A percentile compares a stretch with the other conserved stretches of the same genome.
Conservation (phyloP, 2,888 invertebrate species). For the Lasius platythorax region DNA sequence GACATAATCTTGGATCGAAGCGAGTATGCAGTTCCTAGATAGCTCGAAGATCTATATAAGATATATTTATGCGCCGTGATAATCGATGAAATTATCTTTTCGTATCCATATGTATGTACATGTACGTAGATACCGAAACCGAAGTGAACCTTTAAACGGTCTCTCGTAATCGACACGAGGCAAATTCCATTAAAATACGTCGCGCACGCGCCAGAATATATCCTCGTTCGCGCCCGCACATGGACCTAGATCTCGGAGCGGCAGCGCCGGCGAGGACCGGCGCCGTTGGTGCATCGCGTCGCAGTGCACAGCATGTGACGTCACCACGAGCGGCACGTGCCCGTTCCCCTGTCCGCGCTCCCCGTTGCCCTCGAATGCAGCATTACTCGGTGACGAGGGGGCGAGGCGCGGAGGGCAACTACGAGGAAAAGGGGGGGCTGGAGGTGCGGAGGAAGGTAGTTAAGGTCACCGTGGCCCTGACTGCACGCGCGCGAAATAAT, state of each 20-base stretch:
- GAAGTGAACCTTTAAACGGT: background rate
- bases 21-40: background rate
- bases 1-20: background rate
- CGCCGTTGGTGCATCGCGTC: constrained; percentile 86
- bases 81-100: background rate
- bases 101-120: background rate
- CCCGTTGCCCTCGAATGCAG: constrained; percentile 68
- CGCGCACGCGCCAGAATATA: constrained; percentile 42
- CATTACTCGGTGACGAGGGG: constrained; percentile 60
- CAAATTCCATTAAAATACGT: constrained; percentile 17
- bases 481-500: constrained; percentile 86
- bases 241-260: constrained; percentile 77
- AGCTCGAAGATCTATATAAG: background rate
- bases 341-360: constrained; percentile 78
- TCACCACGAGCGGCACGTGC: constrained; percentile 83
- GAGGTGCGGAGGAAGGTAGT: constrained; percentile 87
- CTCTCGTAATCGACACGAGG: background rate
- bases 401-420: constrained; percentile 47
- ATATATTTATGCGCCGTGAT: background rate
- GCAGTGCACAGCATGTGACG: constrained; percentile 88
- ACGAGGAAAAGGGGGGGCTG: constrained; percentile 77
- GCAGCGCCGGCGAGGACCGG: constrained; percentile 74
- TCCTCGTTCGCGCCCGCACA: constrained; percentile 63
- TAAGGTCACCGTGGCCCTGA: constrained; percentile 89
- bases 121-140: background rate